Evolutionary conservation across 2,797 vertebrate genomes (phyloP).

Genomic region (Chrosomus eos): DNA sequence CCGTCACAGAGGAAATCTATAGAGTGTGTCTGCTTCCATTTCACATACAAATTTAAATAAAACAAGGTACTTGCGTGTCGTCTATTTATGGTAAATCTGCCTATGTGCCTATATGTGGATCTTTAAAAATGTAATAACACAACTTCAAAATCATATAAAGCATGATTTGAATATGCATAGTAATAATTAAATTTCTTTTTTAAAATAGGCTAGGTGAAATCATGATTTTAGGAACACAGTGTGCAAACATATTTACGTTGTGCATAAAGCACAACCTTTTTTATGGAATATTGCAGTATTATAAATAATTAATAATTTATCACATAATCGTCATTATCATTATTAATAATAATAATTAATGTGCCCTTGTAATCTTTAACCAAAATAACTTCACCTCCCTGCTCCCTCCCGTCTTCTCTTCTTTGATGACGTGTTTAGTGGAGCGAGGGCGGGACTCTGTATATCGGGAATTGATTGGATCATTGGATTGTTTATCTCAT

Average conservation of each 20-base stretch:
- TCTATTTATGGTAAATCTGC: not conserved
- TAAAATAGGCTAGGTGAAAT: not conserved
- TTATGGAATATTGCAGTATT: not conserved
- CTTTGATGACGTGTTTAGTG: not conserved
- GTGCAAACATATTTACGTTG: not conserved
- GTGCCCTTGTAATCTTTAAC: not conserved
- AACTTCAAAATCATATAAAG: not conserved
- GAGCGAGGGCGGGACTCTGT: not conserved
- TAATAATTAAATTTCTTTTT: not conserved
- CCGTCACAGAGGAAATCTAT: conserved; percentile 9
- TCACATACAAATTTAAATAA: not conserved
- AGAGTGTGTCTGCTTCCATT: not conserved
- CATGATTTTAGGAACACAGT: not conserved
- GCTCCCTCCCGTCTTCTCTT: too few relatives aligned
- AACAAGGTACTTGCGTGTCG: not conserved
- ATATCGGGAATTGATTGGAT: too few relatives aligned
- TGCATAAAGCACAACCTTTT: not conserved
- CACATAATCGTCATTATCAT: not conserved
- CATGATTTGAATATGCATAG: not conserved
- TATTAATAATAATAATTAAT: not conserved
- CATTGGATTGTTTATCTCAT: too few relatives aligned
- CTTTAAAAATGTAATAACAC: not conserved
- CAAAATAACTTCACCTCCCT: not conserved
- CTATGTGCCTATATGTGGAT: not conserved
- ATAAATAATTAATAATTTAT: not conserved